Base-by-base conservation (phyloP, 2,797 vertebrate genomes). In the Syngnathus acus region DNA sequence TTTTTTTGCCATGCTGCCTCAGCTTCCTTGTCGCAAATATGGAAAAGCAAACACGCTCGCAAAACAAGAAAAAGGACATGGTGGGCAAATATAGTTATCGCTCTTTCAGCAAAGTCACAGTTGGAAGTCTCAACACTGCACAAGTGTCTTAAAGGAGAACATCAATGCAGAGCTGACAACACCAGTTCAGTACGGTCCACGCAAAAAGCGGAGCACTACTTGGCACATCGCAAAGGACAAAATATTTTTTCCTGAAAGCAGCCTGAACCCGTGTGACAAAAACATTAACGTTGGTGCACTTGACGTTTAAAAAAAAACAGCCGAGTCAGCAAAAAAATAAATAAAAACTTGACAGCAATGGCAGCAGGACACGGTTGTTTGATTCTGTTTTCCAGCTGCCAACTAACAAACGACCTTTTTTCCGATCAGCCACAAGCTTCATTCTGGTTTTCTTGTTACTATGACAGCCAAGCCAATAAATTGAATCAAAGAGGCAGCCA, bases 1-100 rank as follows among this genome's bases (percentile, higher is more conserved):
- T 43, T 13, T 45, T 45, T 14, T 26, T 26, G 21, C 19, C 2
- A 3, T 73, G 75, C 74, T 75, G 64, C 54, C 37, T 77, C 76
- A 78, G 79, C 77, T 14, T 58, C 68, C 79, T 64, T 47, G 43
- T 65, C 37, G 66, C 26, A 32, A 17, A 38, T 37, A 14, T 17
- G 14, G 16, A 66, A 74, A 48, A 68, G 38, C 68, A 43, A 71
- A 23, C 19, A 23, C 26, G 3, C 23, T 13, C 53, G 2, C 26
- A 21, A 43, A 68, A 68, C 72, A 42, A 68, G 65, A 40, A 65
- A 64, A 65, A 19, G 26, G 50, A 37, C 23, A 21, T 21, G 50
- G 13, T 21, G 11, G 17, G 40, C 58, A 4, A 38, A 50, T 50
- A 42, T 17, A 74, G 67, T 69, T 37, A 32, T 37, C 51, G 48